Evolutionary conservation across 2,888 invertebrate species (phyloP).

Genomic region (Sturmia bella): DNA sequence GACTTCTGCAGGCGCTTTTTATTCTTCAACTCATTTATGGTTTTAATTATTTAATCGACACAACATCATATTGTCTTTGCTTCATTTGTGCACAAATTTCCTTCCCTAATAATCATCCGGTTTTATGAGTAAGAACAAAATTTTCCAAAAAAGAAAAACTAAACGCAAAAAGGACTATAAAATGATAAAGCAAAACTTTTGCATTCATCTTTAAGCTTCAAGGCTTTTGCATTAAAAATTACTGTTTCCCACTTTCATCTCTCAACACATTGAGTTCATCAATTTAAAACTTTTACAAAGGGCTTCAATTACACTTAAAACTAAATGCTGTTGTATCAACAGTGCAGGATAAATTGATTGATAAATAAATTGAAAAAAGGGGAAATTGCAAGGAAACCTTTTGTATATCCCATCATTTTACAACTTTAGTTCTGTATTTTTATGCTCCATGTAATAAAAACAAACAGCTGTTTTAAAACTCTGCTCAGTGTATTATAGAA

Average conservation of each 20-base stretch:
- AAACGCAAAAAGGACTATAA: background rate
- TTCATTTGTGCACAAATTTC: too few species aligned
- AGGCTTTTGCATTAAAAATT: conserved; percentile 40
- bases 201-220: conserved; percentile 33
- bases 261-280: conserved; percentile 45
- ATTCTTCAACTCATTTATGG: too few species aligned
- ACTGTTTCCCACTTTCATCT: conserved; percentile 33
- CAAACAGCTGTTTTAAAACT: background rate
- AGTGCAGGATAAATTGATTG: too few species aligned
- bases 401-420: too few species aligned
- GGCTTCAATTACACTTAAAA: background rate
- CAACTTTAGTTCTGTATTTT: too few species aligned
- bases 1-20: too few species aligned
- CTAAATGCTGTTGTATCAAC: background rate
- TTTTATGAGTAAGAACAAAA: conserved; percentile 3
- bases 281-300: conserved; percentile 36
- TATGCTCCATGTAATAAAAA: too few species aligned
- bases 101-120: conserved; percentile 24
- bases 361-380: too few species aligned
- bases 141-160: background rate
- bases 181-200: conserved; percentile 47
- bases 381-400: too few species aligned
- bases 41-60: too few species aligned
- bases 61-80: too few species aligned
- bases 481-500: conserved; percentile 30